Percentiles rank a stretch among this genome's conserved stretches.
phyloP scores from a whole-genome alignment of 1,140 invertebrate species.

The Meloidogyne chitwoodi region DNA sequence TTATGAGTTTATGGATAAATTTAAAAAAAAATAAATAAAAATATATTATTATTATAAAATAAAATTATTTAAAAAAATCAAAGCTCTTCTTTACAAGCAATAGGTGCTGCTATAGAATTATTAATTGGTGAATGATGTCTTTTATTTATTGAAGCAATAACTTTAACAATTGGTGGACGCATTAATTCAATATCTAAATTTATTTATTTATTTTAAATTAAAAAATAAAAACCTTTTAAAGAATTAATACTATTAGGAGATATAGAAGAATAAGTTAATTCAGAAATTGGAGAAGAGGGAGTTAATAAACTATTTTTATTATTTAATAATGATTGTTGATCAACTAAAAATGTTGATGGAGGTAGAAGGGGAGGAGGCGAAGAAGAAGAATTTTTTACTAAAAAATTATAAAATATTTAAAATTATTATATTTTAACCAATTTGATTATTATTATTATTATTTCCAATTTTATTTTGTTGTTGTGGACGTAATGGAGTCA shows the following conservation, averaged over 20 bases:
- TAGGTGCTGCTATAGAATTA: neutral
- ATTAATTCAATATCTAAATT: neutral
- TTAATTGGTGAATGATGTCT: neutral
- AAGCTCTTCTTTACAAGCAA: neutral
- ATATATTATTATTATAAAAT: no score
- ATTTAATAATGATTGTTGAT: neutral
- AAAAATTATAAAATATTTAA: no score
- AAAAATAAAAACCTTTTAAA: neutral
- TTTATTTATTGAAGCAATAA: neutral
- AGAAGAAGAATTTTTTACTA: no score
- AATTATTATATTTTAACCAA: no score
- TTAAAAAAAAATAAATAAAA: no score
- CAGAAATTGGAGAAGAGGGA: neutral
- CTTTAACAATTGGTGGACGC: neutral
- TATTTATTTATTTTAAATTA: neutral
- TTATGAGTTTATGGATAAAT: no score
- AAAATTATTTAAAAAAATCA: no score
- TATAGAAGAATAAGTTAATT: neutral
- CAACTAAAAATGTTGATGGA: neutral
- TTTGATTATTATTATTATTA: no score
- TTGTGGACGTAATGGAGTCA: neutral
- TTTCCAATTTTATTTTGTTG: neutral
- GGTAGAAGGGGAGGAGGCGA: neutral
- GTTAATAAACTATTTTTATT: no score
- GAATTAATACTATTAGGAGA: neutral